Evolutionary conservation across 2,113 vertebrate species (phyloP).

Genomic region (Grammomys dolichurus): DNA sequence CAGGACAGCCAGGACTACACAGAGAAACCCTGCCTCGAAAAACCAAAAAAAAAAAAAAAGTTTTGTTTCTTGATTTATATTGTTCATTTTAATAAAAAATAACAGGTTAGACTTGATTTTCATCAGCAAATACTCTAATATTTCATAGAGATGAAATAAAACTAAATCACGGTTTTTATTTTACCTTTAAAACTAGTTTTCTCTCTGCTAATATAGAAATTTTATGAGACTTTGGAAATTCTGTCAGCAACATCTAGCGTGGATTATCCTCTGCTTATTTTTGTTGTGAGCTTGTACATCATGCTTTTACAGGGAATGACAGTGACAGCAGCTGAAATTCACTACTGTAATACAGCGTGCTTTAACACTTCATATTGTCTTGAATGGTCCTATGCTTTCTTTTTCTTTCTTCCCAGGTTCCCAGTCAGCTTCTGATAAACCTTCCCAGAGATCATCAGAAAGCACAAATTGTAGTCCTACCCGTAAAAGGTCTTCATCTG

Average conservation of each 20-base stretch:
- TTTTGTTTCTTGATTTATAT: constrained; percentile 38
- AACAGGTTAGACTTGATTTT: constrained; percentile 10
- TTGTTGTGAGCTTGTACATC: background rate
- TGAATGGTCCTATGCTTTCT: constrained; percentile 70
- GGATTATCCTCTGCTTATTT: background rate
- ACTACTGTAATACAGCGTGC: constrained; percentile 8
- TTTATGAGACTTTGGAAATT: constrained; percentile 46
- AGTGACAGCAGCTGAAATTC: constrained; percentile 43
- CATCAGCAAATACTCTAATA: constrained; percentile 8
- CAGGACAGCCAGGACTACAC: too few relatives aligned
- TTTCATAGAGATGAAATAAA: constrained; percentile 33
- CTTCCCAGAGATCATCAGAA: constrained; percentile 85
- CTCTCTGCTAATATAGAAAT: constrained; percentile 35
- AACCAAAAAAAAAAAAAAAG: background rate
- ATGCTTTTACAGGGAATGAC: constrained; percentile 14
- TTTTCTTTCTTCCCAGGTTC: constrained; percentile 79
- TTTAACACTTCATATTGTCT: constrained; percentile 11
- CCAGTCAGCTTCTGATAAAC: constrained; percentile 86
- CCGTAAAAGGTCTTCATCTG: constrained; percentile 86
- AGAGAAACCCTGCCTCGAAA: too few relatives aligned
- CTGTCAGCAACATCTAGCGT: background rate
- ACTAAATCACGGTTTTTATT: constrained; percentile 29
- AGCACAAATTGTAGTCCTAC: constrained; percentile 88
- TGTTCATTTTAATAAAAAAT: constrained; percentile 25
- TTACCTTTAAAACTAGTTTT: constrained; percentile 57